Percentiles rank a stretch among this genome's conserved stretches.
Evolutionary conservation across 2,888 invertebrate genomes (phyloP).

Genomic region (Gortyna flavago): DNA sequence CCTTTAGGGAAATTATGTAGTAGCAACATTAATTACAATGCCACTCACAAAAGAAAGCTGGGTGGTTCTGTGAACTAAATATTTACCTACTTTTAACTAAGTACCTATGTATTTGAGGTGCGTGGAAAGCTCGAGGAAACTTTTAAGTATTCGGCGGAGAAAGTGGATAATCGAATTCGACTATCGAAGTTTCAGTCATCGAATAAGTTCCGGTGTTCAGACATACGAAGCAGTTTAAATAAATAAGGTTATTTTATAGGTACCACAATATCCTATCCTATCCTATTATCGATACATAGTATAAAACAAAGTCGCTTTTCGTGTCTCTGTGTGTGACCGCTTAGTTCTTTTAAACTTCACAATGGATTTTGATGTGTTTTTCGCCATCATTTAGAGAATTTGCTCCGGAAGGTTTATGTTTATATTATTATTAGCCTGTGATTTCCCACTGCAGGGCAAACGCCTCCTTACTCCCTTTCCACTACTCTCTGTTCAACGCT

Average conservation of each 20-base stretch:
- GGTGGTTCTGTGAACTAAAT: slow-evolving; percentile 41
- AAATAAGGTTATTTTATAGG: slow-evolving; percentile 23
- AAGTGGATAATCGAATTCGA: slow-evolving; percentile 24
- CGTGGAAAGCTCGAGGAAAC: neutral
- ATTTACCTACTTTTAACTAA: slow-evolving; percentile 28
- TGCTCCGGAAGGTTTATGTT: too few species aligned
- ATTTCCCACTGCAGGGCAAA: too few species aligned
- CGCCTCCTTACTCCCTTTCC: too few species aligned
- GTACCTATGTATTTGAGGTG: slow-evolving; percentile 7
- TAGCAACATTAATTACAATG: slow-evolving; percentile 60
- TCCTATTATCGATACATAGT: neutral
- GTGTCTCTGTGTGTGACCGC: neutral
- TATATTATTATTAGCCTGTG: too few species aligned
- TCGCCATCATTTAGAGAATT: neutral
- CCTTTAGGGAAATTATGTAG: slow-evolving; percentile 64
- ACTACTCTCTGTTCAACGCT: too few species aligned
- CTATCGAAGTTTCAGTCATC: slow-evolving; percentile 15
- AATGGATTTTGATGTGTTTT: neutral
- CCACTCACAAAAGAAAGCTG: slow-evolving; percentile 40
- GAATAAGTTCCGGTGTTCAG: slow-evolving; percentile 11
- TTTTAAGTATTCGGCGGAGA: slow-evolving; percentile 11
- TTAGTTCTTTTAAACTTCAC: neutral
- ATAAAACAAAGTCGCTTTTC: neutral
- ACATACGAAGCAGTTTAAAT: slow-evolving; percentile 44
- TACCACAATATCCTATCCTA: neutral